These are phyloP conservation scores for pig (Sus scrofa) DNA, from an alignment of 2,113 vertebrate genomes.

Conservation along the genomic window T2T-Sscrofa CM000812.6:147984001-147984500, in stretches of 20 bases:
- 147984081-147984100: constrained; percentile 4
- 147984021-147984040: not conserved
- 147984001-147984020: not conserved
- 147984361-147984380: not conserved
- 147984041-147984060: not conserved
- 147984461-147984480: not conserved
- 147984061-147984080: not conserved
- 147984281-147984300: not conserved
- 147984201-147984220: constrained; percentile 8
- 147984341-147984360: constrained; percentile 16
- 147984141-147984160: constrained; percentile 32
- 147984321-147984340: not conserved
- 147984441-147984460: not conserved
- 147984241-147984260: not conserved
- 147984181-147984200: not conserved
- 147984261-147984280: constrained; percentile 24
- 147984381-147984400: not conserved
- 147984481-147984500: not conserved
- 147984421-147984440: constrained; percentile 6
- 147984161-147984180: not conserved
- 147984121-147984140: not conserved
- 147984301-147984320: constrained; percentile 28
- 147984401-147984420: not conserved
- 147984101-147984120: not conserved
- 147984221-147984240: constrained; percentile 40